phyloP scores from a whole-genome alignment of 2,888 invertebrate genomes.

The Phyto melanocephala region DNA sequence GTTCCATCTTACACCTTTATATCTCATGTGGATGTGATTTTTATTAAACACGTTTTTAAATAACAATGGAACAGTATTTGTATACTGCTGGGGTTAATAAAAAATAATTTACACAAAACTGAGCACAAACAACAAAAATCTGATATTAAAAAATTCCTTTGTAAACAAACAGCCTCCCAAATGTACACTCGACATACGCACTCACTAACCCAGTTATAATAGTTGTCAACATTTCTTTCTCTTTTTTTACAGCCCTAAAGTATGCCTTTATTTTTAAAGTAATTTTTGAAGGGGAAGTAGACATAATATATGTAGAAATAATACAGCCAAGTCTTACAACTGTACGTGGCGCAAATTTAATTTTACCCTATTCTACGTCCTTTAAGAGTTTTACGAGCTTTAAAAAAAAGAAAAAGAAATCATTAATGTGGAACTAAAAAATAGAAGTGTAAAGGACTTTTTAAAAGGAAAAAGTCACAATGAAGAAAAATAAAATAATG shows the following conservation, averaged over 20 bases:
- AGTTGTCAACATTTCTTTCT: not conserved
- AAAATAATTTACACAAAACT: not conserved
- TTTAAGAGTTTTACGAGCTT: not conserved
- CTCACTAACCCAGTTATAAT: not conserved
- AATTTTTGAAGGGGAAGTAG: not conserved
- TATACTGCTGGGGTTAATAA: not conserved
- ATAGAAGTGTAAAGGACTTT: not conserved
- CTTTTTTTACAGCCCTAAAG: not conserved
- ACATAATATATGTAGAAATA: not conserved
- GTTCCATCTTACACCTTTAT: not conserved
- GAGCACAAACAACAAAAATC: not conserved
- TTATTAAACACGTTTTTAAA: not conserved
- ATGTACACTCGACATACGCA: slow-evolving; percentile 4
- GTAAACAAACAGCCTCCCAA: not conserved
- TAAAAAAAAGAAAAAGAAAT: too few relatives aligned
- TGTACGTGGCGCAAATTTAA: slow-evolving; percentile 19
- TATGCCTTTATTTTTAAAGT: not conserved
- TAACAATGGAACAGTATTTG: not conserved
- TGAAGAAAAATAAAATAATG: too few relatives aligned
- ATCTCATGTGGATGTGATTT: not conserved
- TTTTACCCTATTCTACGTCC: not conserved
- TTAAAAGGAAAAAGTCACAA: not conserved
- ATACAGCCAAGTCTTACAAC: slow-evolving; percentile 15
- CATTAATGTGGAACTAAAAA: too few relatives aligned
- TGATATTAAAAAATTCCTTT: slow-evolving; percentile 7